Evolutionary conservation across 2,113 vertebrate genomes (phyloP).

Genomic region (Boleophthalmus pectinirostris): DNA sequence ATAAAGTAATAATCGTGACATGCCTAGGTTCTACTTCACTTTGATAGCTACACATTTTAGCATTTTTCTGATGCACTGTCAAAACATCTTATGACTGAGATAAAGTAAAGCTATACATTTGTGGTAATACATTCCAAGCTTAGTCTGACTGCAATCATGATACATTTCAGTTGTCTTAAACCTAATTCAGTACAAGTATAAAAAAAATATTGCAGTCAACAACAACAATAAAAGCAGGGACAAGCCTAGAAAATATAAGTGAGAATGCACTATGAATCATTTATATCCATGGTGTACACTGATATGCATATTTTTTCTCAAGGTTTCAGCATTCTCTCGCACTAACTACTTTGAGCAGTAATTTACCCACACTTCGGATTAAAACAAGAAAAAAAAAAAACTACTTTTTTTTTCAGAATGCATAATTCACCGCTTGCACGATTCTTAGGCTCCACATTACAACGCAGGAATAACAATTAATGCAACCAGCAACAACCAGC

Average conservation of each 20-base stretch:
- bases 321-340: not conserved
- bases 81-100: no score
- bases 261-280: slow-evolving; percentile 22
- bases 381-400: slow-evolving; percentile 12
- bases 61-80: no score
- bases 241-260: slow-evolving; percentile 12
- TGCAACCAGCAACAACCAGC: not conserved
- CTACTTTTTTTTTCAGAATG: slow-evolving; percentile 29
- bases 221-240: not conserved
- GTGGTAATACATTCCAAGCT: no score
- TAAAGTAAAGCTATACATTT: no score
- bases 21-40: no score
- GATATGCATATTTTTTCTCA: slow-evolving; percentile 2
- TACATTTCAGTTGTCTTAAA: no score
- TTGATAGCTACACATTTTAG: no score
- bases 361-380: slow-evolving; percentile 26
- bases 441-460: not conserved
- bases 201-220: not conserved
- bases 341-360: slow-evolving; percentile 16
- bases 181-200: no score
- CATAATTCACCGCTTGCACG: slow-evolving; percentile 1
- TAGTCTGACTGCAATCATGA: no score
- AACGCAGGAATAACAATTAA: not conserved
- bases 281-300: slow-evolving; percentile 3
- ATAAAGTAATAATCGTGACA: no score